Percentiles rank a stretch among this genome's conserved stretches.
phyloP scores from a whole-genome alignment of 2,113 vertebrate genomes.

The Xiphophorus maculatus region DNA sequence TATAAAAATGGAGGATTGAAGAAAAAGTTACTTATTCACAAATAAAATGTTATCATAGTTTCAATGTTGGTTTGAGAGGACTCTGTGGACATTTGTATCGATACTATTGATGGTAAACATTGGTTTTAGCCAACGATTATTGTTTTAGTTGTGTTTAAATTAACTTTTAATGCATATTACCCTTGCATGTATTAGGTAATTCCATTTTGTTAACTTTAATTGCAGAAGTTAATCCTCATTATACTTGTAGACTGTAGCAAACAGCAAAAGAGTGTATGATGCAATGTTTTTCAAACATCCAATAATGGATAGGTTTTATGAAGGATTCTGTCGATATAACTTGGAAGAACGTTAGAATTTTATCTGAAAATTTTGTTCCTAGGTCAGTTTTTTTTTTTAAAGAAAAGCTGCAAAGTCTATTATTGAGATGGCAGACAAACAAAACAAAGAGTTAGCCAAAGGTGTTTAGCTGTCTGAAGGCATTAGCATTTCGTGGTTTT shows the following conservation, averaged over 20 bases:
- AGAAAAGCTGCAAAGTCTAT: background rate
- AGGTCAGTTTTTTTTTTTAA: background rate
- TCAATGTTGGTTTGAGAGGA: background rate
- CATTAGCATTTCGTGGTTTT: constrained; percentile 48
- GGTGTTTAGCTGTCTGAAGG: constrained; percentile 49
- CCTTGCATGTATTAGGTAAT: too few relatives aligned
- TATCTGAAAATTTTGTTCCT: constrained; percentile 9
- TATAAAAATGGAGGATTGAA: too few relatives aligned
- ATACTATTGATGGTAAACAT: background rate
- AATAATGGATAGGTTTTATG: background rate
- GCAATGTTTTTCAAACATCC: background rate
- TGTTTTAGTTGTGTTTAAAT: background rate
- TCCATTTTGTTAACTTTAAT: too few relatives aligned
- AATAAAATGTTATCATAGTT: background rate
- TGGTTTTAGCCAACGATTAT: background rate
- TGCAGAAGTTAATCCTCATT: background rate
- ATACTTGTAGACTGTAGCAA: background rate
- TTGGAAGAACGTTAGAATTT: background rate
- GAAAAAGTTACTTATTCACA: background rate
- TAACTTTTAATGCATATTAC: background rate
- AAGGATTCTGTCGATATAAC: background rate
- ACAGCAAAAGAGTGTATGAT: background rate
- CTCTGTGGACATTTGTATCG: background rate
- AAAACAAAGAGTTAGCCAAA: constrained; percentile 4
- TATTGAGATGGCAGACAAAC: constrained; percentile 25